Evolutionary conservation across 2,888 invertebrate genomes (phyloP).

Genomic region (Drosophila infuscata): DNA sequence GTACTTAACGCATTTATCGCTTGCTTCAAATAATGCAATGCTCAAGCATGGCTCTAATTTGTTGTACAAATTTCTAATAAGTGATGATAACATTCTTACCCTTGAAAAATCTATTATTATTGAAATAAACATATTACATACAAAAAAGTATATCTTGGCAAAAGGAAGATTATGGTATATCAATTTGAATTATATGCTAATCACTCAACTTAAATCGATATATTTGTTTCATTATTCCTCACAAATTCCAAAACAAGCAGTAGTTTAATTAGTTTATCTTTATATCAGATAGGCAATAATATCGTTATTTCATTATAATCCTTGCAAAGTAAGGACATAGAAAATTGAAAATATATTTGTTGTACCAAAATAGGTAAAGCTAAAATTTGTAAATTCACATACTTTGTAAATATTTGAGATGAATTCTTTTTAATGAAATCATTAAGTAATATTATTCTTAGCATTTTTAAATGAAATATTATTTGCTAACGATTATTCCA

Average conservation of each 20-base stretch:
- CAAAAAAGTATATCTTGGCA: neutral
- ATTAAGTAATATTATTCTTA: neutral
- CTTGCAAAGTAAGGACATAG: neutral
- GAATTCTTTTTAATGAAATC: neutral
- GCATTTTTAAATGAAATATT: neutral
- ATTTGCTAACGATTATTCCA: neutral
- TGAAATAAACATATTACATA: neutral
- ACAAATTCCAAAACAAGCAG: neutral
- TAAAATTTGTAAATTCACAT: neutral
- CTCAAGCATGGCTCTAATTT: slow-evolving; percentile 38
- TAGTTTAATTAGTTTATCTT: neutral
- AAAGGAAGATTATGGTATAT: neutral
- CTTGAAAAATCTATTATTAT: neutral
- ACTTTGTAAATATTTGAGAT: neutral
- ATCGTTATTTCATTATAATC: neutral
- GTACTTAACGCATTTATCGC: slow-evolving; percentile 31
- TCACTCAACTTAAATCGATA: neutral
- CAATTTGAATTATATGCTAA: neutral
- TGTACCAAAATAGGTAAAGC: neutral
- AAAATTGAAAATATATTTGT: neutral
- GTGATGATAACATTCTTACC: neutral
- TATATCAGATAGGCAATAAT: neutral
- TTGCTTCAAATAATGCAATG: slow-evolving; percentile 23
- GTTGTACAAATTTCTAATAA: slow-evolving; percentile 1
- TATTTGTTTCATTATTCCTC: neutral